Evolutionary conservation across 1,140 invertebrate species (phyloP), one percentile per base, ranked within the genome.

Genomic region (Drosophila varians): DNA sequence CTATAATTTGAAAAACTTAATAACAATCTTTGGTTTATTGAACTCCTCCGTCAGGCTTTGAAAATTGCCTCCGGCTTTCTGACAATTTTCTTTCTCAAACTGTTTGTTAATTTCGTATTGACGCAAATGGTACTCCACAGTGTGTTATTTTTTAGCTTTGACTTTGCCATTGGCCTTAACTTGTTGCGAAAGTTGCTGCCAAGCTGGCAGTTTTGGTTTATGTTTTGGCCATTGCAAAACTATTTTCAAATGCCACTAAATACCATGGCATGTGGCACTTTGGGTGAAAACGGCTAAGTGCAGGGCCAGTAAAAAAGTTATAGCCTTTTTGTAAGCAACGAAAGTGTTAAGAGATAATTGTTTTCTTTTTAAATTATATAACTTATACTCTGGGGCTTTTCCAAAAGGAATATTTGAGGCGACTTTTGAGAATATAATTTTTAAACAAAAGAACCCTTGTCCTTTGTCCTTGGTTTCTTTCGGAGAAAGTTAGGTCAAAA

Each of bases 171-270:
- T 38, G 68, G 48, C 58, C 49, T 56, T 65, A 84, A 83, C 79
- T 60, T 78, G 80, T 86, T 84, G 82, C 79, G 79, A 84, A 84
- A 84, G 79, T 84, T 80, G 82, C 55, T 56, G 78, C 78, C 78
- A 82, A 70, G 69, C 51, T 77, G 77, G 76, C 76, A 52, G 36
- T 49, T 56, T 55, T n/a, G 26, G 36, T 38, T 51, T 47, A 43
- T 54, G 48, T 49, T 51, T 77, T 48, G 40, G 46, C 51, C 34
- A 55, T 68, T 68, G 77, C 73, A 71, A 84, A 79, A 75, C 57
- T 28, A 47, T 57, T 76, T 76, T 73, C 58, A 56, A 58, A 76
- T 61, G 48, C 19, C 60, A 40, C 49, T 14, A 60, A 47, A 47
- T 21, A 25, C 21, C n/a, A 28, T 51, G 18, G 14, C 4, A 71